phyloP scores from a whole-genome alignment of 2,888 invertebrate genomes.

The Chydorus sphaericus region DNA sequence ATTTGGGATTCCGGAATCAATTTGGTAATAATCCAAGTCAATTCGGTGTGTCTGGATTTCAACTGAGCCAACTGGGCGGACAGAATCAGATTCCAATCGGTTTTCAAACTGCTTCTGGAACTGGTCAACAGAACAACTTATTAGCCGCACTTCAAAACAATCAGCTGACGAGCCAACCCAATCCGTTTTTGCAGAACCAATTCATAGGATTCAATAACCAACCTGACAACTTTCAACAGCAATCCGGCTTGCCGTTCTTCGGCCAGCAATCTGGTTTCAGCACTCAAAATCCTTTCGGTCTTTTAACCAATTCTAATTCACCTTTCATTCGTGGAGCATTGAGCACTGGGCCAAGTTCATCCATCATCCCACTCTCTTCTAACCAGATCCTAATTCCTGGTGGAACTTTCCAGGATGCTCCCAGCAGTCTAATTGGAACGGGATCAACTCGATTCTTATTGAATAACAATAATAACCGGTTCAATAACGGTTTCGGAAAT shows the following conservation, averaged over 20 bases:
- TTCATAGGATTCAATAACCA: background rate
- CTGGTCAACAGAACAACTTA: background rate
- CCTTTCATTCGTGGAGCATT: too few species aligned
- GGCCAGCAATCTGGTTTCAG: too few species aligned
- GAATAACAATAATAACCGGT: background rate
- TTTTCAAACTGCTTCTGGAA: background rate
- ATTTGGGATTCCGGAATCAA: background rate
- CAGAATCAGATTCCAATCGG: background rate
- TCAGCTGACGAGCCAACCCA: background rate
- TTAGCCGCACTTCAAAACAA: background rate
- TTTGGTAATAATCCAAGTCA: background rate
- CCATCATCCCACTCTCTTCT: background rate
- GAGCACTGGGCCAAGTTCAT: background rate
- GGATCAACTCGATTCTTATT: background rate
- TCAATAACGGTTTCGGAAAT: background rate
- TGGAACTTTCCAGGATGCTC: background rate
- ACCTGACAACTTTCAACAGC: background rate
- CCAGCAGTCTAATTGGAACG: background rate
- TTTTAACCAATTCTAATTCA: too few species aligned
- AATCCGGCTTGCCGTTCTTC: background rate
- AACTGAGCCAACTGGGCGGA: background rate
- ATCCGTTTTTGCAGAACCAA: background rate
- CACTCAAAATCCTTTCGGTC: too few species aligned
- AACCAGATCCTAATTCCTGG: constrained; percentile 5
- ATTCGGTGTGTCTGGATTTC: too few species aligned